Percentiles rank a stretch among this genome's conserved stretches.
These are phyloP conservation scores for Sebastiscus albofasciatus DNA, from an alignment of 2,797 vertebrate species.

Conservation along the genomic window DNA sequence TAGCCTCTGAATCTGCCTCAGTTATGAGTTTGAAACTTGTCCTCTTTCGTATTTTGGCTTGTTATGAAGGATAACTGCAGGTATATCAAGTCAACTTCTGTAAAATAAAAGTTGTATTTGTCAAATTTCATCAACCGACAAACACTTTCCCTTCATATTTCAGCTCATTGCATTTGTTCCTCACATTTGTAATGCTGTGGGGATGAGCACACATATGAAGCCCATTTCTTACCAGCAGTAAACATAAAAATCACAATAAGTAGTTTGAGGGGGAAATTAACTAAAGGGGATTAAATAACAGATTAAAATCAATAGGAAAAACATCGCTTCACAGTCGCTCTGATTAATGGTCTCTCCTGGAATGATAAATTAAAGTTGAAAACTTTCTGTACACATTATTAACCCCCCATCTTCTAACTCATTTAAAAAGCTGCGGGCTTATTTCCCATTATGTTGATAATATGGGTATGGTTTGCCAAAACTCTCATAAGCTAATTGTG, in stretches of 20 bases:
- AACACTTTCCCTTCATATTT: neutral
- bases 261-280: conserved; percentile 65
- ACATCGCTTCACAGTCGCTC: conserved; percentile 78
- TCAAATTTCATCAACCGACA: neutral
- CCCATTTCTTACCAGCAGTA: conserved; percentile 2
- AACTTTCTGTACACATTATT: conserved; percentile 86
- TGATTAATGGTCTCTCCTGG: conserved; percentile 79
- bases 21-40: neutral
- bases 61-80: neutral
- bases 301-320: conserved; percentile 90
- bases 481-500: conserved; percentile 92
- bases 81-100: neutral
- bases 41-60: neutral
- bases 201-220: neutral
- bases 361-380: conserved; percentile 85
- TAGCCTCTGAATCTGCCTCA: neutral
- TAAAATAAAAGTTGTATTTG: neutral
- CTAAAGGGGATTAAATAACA: conserved; percentile 80
- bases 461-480: conserved; percentile 86
- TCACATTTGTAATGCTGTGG: neutral
- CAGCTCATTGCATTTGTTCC: neutral
- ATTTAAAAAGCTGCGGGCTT: conserved; percentile 86
- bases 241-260: conserved; percentile 17
- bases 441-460: conserved; percentile 88
- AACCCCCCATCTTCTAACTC: conserved; percentile 83